Conservation (phyloP, 1,140 invertebrate species). For the Pararge aegeria region DNA sequence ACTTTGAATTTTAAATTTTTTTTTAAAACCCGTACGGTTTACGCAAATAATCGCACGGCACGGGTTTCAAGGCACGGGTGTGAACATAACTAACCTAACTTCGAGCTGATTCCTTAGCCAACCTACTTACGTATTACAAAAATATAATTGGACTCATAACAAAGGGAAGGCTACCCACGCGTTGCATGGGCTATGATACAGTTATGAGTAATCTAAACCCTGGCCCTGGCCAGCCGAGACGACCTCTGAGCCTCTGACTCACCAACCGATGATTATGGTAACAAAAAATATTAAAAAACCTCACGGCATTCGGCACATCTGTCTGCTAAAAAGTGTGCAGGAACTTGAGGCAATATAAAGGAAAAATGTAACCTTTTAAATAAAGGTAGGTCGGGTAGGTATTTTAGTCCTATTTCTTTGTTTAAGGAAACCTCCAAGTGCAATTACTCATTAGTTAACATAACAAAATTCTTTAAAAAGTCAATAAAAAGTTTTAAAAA, state of each 20-base stretch:
- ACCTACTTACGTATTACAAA: background rate
- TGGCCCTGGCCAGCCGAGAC: constrained; percentile 30
- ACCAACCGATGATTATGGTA: constrained; percentile 33
- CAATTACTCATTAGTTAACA: background rate
- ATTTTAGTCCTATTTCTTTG: background rate
- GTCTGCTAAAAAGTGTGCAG: constrained; percentile 9
- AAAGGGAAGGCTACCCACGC: constrained; percentile 19
- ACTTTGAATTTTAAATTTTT: too few relatives aligned
- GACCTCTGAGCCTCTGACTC: constrained; percentile 34
- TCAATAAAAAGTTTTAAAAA: too few relatives aligned
- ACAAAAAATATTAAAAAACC: constrained; percentile 24
- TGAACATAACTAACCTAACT: too few relatives aligned
- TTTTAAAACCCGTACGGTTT: too few relatives aligned
- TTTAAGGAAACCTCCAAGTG: background rate
- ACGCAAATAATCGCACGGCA: too few relatives aligned
- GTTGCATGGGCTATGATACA: constrained; percentile 17
- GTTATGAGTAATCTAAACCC: constrained; percentile 42
- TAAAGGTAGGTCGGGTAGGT: background rate
- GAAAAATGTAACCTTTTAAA: constrained; percentile 3
- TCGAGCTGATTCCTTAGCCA: background rate
- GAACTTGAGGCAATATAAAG: background rate
- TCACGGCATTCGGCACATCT: constrained; percentile 12
- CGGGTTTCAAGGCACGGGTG: too few relatives aligned
- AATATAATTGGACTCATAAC: constrained; percentile 1
- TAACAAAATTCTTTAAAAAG: too few relatives aligned